Base-by-base conservation (phyloP, 2,113 vertebrate species). In the Callipepla californica region DNA sequence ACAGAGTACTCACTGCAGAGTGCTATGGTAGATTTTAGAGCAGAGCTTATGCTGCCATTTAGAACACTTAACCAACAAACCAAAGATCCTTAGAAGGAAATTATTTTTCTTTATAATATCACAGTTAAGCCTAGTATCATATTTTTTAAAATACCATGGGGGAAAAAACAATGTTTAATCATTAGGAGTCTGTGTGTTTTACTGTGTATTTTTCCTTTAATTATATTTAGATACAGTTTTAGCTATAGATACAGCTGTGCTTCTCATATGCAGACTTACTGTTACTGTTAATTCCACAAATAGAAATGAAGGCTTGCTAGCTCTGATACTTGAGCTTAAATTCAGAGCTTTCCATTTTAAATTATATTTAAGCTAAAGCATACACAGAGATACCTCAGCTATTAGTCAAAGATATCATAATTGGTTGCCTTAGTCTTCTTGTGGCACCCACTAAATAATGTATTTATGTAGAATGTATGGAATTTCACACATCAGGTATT, bases 31-130 rank as follows among this genome's bases (percentile, higher is more conserved):
- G 36, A 28, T 57, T 72, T 48, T 51, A 32, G 10, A 61, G 65
- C 13, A 74, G 23, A 84, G 8, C 44, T 45, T 51, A 21, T 67
- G 77, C 62, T 87, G 51, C 25, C 17, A n/a, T 34, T 26, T 69
- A 53, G 17, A 91, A 57, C 38, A 68, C 13, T 28, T 62, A 66
- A 40, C 7, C 38, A 72, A 34, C 6, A 63, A 63, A 47, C 3
- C 0, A 0, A 61, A 2, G 11, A 44, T 13, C 45, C 6, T 48
- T 7, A 28, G 9, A 65, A 28, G 50, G 5, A 51, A 58, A 10
- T 32, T 53, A 3, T n/a, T 67, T 44, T 65, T 72, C 48, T 66
- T 63, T 11, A 11, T 57, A 51, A 38, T 80, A 11, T 4, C 19
- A 45, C 12, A 70, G 6, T 19, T 81, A 66, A 59, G 20, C 9